Conservation (phyloP, 2,113 vertebrate genomes). For the Spermophilus dauricus region DNA sequence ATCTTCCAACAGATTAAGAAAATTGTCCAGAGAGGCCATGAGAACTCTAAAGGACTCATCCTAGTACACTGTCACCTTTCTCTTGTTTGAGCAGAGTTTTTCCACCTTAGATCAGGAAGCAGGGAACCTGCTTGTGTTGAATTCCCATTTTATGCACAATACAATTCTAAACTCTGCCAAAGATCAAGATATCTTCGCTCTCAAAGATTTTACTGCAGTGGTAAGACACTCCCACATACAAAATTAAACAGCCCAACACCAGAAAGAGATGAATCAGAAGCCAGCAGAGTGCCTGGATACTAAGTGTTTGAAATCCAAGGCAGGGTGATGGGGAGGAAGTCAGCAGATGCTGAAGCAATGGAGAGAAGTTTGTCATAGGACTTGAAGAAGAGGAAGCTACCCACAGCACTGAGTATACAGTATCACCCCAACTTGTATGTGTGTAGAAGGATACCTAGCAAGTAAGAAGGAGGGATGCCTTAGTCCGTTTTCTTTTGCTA, state of each 20-base stretch:
- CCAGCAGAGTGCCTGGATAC: background rate
- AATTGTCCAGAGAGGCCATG: background rate
- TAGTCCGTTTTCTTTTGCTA: background rate
- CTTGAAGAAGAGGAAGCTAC: background rate
- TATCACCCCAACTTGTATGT: background rate
- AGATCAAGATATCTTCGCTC: background rate
- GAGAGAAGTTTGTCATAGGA: background rate
- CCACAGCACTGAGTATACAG: background rate
- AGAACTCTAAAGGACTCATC: background rate
- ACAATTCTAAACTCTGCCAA: background rate
- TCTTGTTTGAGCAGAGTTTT: background rate
- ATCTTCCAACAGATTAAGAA: background rate
- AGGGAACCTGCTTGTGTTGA: background rate
- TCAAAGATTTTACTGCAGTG: conserved; percentile 14
- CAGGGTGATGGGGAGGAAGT: background rate
- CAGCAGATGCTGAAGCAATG: background rate
- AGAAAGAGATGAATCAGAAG: conserved; percentile 35
- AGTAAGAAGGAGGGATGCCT: background rate
- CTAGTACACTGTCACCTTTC: background rate
- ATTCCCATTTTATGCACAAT: background rate
- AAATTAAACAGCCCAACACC: background rate
- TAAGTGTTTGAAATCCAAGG: background rate
- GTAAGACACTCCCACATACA: background rate
- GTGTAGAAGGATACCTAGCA: background rate
- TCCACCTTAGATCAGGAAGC: background rate